A percentile compares a stretch with the other conserved stretches of the same genome.
These are phyloP conservation scores for Ophiothrix spiculata DNA, from an alignment of 35 echinoderm and acorn worm species.

Conservation along the genomic window DNA sequence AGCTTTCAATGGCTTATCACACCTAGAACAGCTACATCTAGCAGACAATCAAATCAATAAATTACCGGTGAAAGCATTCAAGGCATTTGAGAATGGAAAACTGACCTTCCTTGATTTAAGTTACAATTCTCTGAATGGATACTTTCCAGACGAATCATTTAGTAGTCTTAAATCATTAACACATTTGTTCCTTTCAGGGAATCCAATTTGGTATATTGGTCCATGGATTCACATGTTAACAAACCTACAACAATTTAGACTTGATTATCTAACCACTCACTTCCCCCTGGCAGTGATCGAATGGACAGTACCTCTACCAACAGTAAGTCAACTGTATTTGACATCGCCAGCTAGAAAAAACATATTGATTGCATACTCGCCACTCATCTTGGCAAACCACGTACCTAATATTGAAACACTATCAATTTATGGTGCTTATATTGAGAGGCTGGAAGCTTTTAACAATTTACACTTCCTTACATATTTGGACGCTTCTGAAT, in stretches of 20 bases:
- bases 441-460: background rate
- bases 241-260: background rate
- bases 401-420: background rate
- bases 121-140: background rate
- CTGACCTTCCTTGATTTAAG: background rate
- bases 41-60: background rate
- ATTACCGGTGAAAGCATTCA: background rate
- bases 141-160: background rate
- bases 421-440: background rate
- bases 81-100: background rate
- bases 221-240: background rate
- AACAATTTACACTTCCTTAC: background rate
- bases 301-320: background rate
- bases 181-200: background rate
- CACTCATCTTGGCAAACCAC: background rate
- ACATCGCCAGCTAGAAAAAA: background rate
- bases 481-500: background rate
- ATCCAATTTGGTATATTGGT: background rate
- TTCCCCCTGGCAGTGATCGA: background rate
- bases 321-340: background rate
- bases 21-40: background rate
- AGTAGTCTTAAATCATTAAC: background rate
- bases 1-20: background rate
- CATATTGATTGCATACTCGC: background rate
- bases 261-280: background rate